Conservation (phyloP, 2,888 invertebrate genomes). For the Cyclophora albipunctata region DNA sequence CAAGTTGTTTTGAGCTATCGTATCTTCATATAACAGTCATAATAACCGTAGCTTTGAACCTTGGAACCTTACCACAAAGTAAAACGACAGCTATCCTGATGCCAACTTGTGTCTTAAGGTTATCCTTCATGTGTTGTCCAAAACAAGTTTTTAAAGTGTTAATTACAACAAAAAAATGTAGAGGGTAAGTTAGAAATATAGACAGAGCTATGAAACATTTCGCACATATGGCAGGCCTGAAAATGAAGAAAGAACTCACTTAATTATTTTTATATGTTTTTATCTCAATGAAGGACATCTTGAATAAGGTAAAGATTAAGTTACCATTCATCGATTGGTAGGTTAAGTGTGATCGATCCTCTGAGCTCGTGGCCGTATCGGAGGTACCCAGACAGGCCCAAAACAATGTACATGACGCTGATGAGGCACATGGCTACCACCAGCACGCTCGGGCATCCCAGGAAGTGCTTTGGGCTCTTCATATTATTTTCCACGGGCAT, state of each 20-base stretch:
- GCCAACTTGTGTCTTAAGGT: constrained; percentile 41
- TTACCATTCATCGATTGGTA: constrained; percentile 81
- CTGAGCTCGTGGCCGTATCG: constrained; percentile 83
- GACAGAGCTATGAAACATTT: constrained; percentile 89
- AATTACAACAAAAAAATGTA: constrained; percentile 95
- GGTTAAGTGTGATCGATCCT: constrained; percentile 88
- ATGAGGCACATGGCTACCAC: constrained; percentile 90
- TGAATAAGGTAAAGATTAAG: no score
- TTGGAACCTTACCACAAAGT: constrained; percentile 49
- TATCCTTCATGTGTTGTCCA: constrained; percentile 76
- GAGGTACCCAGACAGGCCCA: constrained; percentile 93
- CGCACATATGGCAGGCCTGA: constrained; percentile 84
- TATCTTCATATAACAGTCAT: no score
- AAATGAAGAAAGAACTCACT: constrained; percentile 27
- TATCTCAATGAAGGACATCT: no score
- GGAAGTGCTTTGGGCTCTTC: constrained; percentile 86
- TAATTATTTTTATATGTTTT: no score
- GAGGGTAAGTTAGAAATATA: constrained; percentile 92
- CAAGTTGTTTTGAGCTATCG: no score
- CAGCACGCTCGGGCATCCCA: constrained; percentile 88
- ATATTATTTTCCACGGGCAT: constrained; percentile 96
- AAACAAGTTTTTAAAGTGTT: constrained; percentile 88
- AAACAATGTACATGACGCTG: constrained; percentile 81
- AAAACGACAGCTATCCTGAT: constrained; percentile 45
- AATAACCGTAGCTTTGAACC: no score